Evolutionary conservation across 1,140 invertebrate species (phyloP).

Genomic region (Ruditapes philippinarum): DNA sequence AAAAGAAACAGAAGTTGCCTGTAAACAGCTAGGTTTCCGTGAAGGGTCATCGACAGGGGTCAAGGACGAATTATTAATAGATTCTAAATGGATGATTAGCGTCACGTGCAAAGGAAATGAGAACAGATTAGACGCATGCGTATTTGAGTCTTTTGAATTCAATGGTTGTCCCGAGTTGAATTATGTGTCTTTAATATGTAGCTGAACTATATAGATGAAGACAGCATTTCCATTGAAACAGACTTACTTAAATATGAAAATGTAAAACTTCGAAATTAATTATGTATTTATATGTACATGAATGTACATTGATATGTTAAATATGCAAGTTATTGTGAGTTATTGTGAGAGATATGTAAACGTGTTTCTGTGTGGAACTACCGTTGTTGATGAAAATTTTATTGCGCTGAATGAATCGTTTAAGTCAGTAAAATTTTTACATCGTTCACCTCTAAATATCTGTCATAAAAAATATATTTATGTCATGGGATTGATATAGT

Average conservation of each 20-base stretch:
- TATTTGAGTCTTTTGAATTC: slow-evolving; percentile 90
- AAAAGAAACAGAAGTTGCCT: slow-evolving; percentile 93
- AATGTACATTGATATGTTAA: no score
- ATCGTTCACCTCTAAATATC: no score
- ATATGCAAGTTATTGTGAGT: no score
- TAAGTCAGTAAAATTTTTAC: no score
- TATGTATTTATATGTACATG: no score
- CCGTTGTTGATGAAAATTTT: no score
- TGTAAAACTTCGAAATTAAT: not conserved
- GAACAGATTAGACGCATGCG: slow-evolving; percentile 91
- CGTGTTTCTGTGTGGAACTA: no score
- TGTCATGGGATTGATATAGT: no score
- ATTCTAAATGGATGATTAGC: slow-evolving; percentile 95
- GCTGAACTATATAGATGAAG: no score
- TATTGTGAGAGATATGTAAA: no score
- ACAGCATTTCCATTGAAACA: not conserved
- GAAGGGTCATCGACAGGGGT: slow-evolving; percentile 59
- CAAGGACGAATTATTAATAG: not conserved
- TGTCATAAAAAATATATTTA: no score
- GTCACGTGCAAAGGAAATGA: slow-evolving; percentile 94
- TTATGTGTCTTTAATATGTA: slow-evolving; percentile 68
- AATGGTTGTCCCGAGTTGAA: slow-evolving; percentile 51
- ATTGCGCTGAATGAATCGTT: no score
- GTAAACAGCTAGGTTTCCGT: slow-evolving; percentile 85
- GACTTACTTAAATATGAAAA: not conserved